Conservation (phyloP, 2,888 invertebrate genomes). For the Erannis defoliaria region DNA sequence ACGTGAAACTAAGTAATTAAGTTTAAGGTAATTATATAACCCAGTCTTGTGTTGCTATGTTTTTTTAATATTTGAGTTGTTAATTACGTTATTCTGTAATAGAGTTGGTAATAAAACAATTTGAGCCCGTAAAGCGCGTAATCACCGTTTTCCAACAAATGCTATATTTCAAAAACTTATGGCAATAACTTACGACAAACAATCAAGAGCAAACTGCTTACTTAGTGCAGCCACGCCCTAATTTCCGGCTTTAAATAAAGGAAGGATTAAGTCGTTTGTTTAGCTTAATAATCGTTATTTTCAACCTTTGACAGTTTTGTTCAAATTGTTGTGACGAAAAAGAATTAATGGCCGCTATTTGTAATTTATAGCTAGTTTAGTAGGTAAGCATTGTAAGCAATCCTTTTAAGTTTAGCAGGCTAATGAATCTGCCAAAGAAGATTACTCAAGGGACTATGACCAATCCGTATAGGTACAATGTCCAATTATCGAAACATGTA, state of each 20-base stretch:
- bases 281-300: slow-evolving; percentile 12
- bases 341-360: slow-evolving; percentile 1
- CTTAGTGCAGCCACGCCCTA: slow-evolving; percentile 12
- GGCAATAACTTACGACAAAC: slow-evolving; percentile 8
- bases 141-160: background rate
- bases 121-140: slow-evolving; percentile 1
- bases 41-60: too few relatives aligned
- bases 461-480: background rate
- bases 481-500: background rate
- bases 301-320: slow-evolving; percentile 2
- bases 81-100: background rate
- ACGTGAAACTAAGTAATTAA: too few relatives aligned
- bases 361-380: background rate
- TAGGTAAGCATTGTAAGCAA: background rate
- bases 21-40: too few relatives aligned
- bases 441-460: background rate
- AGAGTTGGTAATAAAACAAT: background rate
- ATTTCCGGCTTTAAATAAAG: slow-evolving; percentile 19
- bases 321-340: slow-evolving; percentile 5
- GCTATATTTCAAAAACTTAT: slow-evolving; percentile 13
- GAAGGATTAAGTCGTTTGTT: slow-evolving; percentile 19
- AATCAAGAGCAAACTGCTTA: slow-evolving; percentile 6
- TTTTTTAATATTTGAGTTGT: too few relatives aligned
- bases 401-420: background rate
- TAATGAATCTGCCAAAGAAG: background rate